Evolutionary conservation across 2,797 vertebrate species (phyloP), one percentile per base, ranked within the genome.

Genomic region (Discoglossus pictus): DNA sequence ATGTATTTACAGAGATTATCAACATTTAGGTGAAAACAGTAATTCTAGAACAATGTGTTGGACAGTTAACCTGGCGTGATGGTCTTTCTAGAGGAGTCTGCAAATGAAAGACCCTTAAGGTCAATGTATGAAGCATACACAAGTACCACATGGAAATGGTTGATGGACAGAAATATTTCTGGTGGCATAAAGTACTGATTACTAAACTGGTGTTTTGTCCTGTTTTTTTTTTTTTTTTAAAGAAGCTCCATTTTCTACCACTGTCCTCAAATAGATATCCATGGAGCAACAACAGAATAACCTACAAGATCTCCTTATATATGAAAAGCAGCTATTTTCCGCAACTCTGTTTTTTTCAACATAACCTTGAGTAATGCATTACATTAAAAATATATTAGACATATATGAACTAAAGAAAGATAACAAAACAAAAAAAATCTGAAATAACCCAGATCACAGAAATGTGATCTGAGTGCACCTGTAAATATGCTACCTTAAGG

Each of bases 351-450:
- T 13, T 18, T 9, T 46, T 16, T 46, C 21, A 36, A 13, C 35
- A 31, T 48, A 31, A 38, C 65, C 65, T 68, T 68, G 47, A 25
- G 56, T 68, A 48, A 68, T 39, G 39, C n/a, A n/a, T n/a, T n/a
- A n/a, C n/a, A n/a, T n/a, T n/a, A n/a, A n/a, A n/a, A n/a, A n/a
- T n/a, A n/a, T n/a, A n/a, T n/a, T n/a, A n/a, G n/a, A n/a, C n/a
- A n/a, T n/a, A n/a, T n/a, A n/a, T n/a, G n/a, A n/a, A n/a, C 7
- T 47, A 15, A 24, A 17, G 18, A 20, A 4, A 15, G 6, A 38
- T 7, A 62, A 27, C 17, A 51, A 36, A 68, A 6, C 35, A 7
- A 61, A 15, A 53, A 23, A 47, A 3, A 65, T 15, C 31, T 31
- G 39, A 46, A 16, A 34, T 46, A 53, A 35, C 44, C 50, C 42